A percentile compares a stretch with the other conserved stretches of the same genome.
Evolutionary conservation across 2,797 vertebrate species (phyloP).

Genomic region (Crax fasciolata): DNA sequence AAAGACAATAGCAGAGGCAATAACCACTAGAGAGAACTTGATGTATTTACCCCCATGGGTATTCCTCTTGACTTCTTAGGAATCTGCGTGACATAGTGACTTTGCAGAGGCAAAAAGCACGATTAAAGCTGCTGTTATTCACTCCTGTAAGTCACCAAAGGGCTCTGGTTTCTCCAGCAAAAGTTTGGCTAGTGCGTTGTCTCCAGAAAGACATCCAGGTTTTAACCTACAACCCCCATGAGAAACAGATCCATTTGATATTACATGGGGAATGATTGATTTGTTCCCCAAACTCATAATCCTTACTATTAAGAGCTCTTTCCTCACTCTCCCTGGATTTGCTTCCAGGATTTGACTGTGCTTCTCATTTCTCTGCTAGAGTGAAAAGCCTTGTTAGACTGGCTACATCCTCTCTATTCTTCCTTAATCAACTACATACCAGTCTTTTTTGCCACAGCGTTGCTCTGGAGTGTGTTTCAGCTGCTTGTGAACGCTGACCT

Average conservation of each 20-base stretch:
- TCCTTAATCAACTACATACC: background rate
- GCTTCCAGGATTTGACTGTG: background rate
- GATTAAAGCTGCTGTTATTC: background rate
- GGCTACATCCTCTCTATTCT: background rate
- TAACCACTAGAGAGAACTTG: background rate
- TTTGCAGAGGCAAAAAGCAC: background rate
- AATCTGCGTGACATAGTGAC: background rate
- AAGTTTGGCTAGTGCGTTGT: background rate
- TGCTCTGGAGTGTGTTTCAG: background rate
- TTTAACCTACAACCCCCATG: background rate
- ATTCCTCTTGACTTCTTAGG: background rate
- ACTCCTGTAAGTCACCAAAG: background rate
- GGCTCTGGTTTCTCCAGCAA: background rate
- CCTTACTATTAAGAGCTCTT: background rate
- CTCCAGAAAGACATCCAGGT: background rate
- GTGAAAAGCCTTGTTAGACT: background rate
- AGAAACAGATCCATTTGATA: background rate
- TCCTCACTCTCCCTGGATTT: background rate
- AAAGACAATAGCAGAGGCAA: background rate
- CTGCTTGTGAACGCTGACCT: background rate
- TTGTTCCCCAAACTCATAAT: background rate
- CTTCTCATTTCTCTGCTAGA: background rate
- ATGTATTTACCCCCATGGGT: accelerated
- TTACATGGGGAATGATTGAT: background rate
- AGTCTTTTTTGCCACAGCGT: background rate